Evolutionary conservation across 2,797 vertebrate genomes (phyloP).

Genomic region (Spea hammondii): DNA sequence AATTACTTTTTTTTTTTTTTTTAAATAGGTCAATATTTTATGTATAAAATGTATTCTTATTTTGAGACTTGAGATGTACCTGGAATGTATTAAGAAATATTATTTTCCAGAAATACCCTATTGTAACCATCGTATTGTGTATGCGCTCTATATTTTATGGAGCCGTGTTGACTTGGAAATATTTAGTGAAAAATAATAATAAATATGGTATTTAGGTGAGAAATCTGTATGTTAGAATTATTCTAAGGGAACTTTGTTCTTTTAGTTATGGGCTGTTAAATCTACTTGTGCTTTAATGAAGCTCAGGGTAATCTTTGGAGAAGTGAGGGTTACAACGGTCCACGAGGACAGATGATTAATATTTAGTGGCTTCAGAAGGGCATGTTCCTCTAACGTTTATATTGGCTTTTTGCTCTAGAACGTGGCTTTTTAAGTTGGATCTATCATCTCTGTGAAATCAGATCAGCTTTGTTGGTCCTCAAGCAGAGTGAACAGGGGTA

Average conservation of each 20-base stretch:
- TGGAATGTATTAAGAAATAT: too few relatives aligned
- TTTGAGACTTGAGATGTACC: too few relatives aligned
- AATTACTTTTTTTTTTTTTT: too few relatives aligned
- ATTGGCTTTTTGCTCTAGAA: constrained; percentile 63
- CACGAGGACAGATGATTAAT: constrained; percentile 81
- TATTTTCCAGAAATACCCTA: too few relatives aligned
- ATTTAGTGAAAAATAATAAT: not conserved
- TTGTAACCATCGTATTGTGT: too few relatives aligned
- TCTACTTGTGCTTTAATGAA: constrained; percentile 74
- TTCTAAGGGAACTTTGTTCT: not conserved
- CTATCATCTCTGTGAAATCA: constrained; percentile 89
- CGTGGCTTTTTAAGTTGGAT: constrained; percentile 74
- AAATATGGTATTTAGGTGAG: not conserved
- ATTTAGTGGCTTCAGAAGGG: constrained; percentile 66
- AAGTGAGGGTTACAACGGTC: constrained; percentile 69
- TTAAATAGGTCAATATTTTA: too few relatives aligned
- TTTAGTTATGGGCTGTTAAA: constrained; percentile 49
- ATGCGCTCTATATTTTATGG: too few relatives aligned
- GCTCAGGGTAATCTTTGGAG: constrained; percentile 77
- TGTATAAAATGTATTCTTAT: too few relatives aligned
- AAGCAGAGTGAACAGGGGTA: constrained; percentile 90
- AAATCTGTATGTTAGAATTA: not conserved
- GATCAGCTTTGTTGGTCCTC: constrained; percentile 83
- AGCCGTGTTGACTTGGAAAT: too few relatives aligned
- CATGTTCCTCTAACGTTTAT: constrained; percentile 75